These are phyloP conservation scores for Cassiopea andromeda DNA, from an alignment of 30 jellyfish, hydroid and myxozoan genomes.

Conservation along the genomic window DNA sequence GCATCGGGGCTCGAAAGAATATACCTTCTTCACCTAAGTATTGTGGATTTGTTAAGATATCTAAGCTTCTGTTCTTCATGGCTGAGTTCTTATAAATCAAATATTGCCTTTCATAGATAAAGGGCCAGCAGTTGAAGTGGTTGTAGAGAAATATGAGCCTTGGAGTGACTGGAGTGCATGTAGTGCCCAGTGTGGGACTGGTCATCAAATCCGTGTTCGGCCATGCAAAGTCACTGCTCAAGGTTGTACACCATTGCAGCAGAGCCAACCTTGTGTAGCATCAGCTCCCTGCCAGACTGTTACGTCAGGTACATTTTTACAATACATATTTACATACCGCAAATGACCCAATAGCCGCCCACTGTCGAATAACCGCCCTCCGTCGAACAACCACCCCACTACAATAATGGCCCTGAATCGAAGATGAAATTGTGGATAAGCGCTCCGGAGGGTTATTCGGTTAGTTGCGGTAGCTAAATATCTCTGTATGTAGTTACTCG, in stretches of 20 bases:
- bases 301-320: background rate
- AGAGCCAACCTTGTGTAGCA: conserved; percentile 62
- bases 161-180: conserved; percentile 83
- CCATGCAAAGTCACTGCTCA: conserved; percentile 62
- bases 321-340: background rate
- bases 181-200: conserved; percentile 73
- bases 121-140: conserved; percentile 62
- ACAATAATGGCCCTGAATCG: too few species aligned
- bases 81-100: background rate
- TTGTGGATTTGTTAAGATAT: background rate
- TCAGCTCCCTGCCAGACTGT: conserved; percentile 72
- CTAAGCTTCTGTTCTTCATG: too few species aligned
- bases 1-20: too few species aligned
- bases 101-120: conserved; percentile 1
- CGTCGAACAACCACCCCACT: too few species aligned
- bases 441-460: too few species aligned
- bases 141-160: conserved; percentile 68
- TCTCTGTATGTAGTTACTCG: too few species aligned
- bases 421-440: too few species aligned
- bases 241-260: conserved; percentile 67
- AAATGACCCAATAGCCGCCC: too few species aligned
- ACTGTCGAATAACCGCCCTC: too few species aligned
- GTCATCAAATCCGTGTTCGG: conserved; percentile 69
- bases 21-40: too few species aligned
- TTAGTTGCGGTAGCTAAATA: too few species aligned